Evolutionary conservation across 2,113 vertebrate species (phyloP), one percentile per base, ranked within the genome.

Genomic region (Silurus asotus): DNA sequence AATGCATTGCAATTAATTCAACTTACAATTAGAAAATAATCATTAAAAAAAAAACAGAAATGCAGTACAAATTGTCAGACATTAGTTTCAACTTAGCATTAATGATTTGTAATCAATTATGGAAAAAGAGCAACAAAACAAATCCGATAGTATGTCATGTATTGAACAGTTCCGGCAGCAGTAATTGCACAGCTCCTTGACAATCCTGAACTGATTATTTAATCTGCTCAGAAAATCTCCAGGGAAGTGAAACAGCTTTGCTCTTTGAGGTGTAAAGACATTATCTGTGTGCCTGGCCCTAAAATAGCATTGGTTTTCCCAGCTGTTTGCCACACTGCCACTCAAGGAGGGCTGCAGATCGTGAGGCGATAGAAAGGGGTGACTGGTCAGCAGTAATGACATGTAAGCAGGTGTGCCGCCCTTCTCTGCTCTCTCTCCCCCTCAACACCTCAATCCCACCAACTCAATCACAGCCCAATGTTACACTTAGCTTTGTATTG

Each of bases 201-300:
- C 92, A 92, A 87, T 80, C 86, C 20, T 90, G 90, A 84, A 93
- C 92, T 93, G 91, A 93, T 94, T 92, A 91, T 93, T 92, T 92
- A 91, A 94, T 94, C 93, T 92, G 82, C 89, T 89, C 89, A 89
- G 88, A 89, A 91, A 93, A 90, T 91, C 94, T 94, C 93, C 87
- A 88, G 92, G 90, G 93, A 93, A 93, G 92, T 91, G 92, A 91
- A 84, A 91, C 88, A 88, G 91, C 92, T 94, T 93, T 93, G 92
- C 93, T 92, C 93, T 94, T 94, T 95, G 94, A 94, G 93, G 94
- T 92, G 90, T 92, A 93, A 92, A 93, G 94, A 95, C 94, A 94
- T 94, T 95, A 95, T 95, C 93, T 92, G 92, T 92, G 89, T 93
- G 93, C 89, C 91, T 91, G 88, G 91, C 92, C 93, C 93, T 92